Evolutionary conservation across 2,888 invertebrate genomes (phyloP).

Genomic region (Lithodes maja): DNA sequence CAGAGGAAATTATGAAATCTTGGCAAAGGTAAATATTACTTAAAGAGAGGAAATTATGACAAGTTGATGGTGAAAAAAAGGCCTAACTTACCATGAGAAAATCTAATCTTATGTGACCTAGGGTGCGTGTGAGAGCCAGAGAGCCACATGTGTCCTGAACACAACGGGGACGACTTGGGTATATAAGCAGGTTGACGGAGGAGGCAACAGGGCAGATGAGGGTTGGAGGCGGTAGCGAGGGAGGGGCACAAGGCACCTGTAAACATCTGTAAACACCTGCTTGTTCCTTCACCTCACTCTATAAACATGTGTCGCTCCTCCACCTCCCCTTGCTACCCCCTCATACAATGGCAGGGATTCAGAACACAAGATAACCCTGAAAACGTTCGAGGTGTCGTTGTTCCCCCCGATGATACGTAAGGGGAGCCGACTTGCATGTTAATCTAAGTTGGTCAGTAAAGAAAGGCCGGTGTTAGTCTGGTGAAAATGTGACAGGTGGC

Average conservation of each 20-base stretch:
- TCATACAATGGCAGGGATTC: neutral
- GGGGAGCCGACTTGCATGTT: constrained; percentile 40
- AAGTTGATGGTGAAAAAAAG: too few species aligned
- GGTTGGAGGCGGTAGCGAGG: neutral
- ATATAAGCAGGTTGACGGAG: neutral
- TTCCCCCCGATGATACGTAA: constrained; percentile 15
- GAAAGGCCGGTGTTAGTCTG: constrained; percentile 40
- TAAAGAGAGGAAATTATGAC: too few species aligned
- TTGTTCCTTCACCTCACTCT: too few species aligned
- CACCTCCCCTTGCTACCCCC: neutral
- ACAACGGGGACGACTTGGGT: neutral
- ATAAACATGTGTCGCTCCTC: neutral
- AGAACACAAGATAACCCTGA: constrained; percentile 31
- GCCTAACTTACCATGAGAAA: neutral
- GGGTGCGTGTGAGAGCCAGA: constrained; percentile 1
- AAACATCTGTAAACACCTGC: neutral
- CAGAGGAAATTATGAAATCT: too few species aligned
- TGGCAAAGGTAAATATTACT: too few species aligned
- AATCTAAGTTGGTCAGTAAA: constrained; percentile 33
- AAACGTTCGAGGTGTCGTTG: constrained; percentile 15
- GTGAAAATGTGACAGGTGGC: constrained; percentile 43
- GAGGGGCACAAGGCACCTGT: neutral
- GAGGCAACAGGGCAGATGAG: neutral
- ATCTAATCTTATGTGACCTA: neutral
- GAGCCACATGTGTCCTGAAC: neutral